Evolutionary conservation across 2,797 vertebrate genomes (phyloP).

Genomic region (Coluber constrictor): DNA sequence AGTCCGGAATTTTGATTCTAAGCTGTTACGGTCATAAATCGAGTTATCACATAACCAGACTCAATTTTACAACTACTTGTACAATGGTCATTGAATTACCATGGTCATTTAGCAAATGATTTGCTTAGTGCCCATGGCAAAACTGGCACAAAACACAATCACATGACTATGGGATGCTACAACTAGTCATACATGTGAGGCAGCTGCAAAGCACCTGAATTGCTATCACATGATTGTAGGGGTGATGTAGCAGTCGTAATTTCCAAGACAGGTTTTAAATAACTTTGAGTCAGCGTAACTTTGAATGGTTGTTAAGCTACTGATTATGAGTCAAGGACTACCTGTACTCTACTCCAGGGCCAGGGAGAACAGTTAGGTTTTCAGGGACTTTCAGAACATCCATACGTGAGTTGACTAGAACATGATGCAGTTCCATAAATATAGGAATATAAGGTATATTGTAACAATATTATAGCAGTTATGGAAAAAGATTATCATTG

Average conservation of each 20-base stretch:
- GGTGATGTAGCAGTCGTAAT: neutral
- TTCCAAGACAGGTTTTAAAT: neutral
- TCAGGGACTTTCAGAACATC: neutral
- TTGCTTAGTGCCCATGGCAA: neutral
- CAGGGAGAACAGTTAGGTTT: neutral
- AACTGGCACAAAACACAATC: neutral
- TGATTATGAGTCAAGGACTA: neutral
- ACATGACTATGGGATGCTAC: neutral
- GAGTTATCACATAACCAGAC: neutral
- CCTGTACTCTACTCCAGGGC: neutral
- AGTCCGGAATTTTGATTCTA: neutral
- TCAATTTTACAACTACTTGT: neutral
- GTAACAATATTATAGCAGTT: neutral
- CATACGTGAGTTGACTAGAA: neutral
- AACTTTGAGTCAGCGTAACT: neutral
- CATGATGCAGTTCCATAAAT: neutral
- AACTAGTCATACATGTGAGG: neutral
- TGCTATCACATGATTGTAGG: neutral
- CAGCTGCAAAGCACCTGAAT: neutral
- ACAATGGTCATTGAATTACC: neutral
- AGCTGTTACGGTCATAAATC: neutral
- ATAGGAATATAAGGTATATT: neutral
- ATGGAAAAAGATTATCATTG: neutral
- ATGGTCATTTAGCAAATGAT: neutral
- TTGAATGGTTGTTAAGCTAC: neutral